Base-by-base conservation (phyloP, 2,888 invertebrate genomes). In the Parasteatoda lunata region DNA sequence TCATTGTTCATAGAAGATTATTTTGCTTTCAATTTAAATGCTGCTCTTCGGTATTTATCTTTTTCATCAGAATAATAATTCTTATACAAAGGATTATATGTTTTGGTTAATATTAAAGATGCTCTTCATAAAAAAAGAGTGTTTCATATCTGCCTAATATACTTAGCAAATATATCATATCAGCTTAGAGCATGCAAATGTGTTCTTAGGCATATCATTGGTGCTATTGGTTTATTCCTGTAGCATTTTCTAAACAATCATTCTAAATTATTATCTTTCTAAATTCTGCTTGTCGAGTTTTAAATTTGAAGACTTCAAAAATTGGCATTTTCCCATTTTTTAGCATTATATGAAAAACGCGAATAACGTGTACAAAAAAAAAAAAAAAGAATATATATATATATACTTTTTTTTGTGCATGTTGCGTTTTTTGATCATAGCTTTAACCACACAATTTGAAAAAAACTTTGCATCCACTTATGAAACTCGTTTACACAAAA, bases 111-210 rank as follows among this genome's bases (percentile, higher is more conserved):
- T 30, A 30, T 30, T 30, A 30, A 30, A 30, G 30, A 30, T 30
- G 30, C 30, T 30, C 30, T 30, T 30, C 30, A 30, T 30, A 30
- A 30, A 30, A 30, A 59, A n/a, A 13, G 59, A 13, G 9, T n/a
- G 11, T 59, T n/a, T 59, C 8, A 59, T 59, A 59, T n/a, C n/a
- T 13, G 59, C 59, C n/a, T 59, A 65, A 81, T 81, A 77, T 48
- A 81, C 86, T 86, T 86, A 86, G 86, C 86, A 86, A 86, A 77
- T 69, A 72, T 72, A 81, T 86, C 86, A 86, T 86, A 86, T 86
- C 86, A 86, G 68, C 54, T 76, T 77, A 68, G 81, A 81, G 51
- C 65, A 71, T 77, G 77, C 68, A 11, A 81, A 66, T 73, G 73
- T 86, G 81, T 81, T 81, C 77, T 86, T 72, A 81, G 86, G 81